Conservation (phyloP, 2,888 invertebrate species). For the Chrysodeixis includens region DNA sequence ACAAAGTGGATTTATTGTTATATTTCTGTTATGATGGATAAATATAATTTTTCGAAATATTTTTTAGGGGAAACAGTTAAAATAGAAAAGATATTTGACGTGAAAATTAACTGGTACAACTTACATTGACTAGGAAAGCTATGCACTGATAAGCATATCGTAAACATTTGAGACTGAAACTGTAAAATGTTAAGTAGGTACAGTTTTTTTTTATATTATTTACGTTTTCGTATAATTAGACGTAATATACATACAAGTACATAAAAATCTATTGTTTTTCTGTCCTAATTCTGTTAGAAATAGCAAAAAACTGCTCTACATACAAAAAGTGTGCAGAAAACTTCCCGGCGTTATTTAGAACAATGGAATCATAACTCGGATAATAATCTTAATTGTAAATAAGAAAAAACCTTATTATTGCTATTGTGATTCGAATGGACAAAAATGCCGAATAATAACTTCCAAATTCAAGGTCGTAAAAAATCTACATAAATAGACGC, state of each 20-base stretch:
- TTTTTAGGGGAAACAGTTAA: no score
- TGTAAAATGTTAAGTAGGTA: neutral
- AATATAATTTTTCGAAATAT: neutral
- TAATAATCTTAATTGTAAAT: slow-evolving; percentile 26
- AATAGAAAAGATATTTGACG: no score
- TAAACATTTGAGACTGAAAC: no score
- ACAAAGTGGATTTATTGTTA: neutral
- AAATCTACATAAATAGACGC: slow-evolving; percentile 13
- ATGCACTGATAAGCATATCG: no score
- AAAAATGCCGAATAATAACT: slow-evolving; percentile 27
- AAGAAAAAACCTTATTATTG: slow-evolving; percentile 27
- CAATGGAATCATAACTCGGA: slow-evolving; percentile 45
- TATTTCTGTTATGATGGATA: neutral
- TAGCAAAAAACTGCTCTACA: slow-evolving; percentile 2
- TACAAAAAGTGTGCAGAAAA: slow-evolving; percentile 9
- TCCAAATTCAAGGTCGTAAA: slow-evolving; percentile 32
- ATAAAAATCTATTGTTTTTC: neutral
- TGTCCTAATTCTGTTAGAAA: neutral
- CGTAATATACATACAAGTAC: no score
- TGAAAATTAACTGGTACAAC: no score
- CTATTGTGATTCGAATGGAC: slow-evolving; percentile 24
- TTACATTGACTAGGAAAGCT: no score
- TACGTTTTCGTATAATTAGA: neutral
- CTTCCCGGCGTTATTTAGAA: slow-evolving; percentile 24
- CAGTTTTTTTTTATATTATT: no score